Base-by-base conservation (phyloP, 2,888 invertebrate species). In the Suillia variegata region DNA sequence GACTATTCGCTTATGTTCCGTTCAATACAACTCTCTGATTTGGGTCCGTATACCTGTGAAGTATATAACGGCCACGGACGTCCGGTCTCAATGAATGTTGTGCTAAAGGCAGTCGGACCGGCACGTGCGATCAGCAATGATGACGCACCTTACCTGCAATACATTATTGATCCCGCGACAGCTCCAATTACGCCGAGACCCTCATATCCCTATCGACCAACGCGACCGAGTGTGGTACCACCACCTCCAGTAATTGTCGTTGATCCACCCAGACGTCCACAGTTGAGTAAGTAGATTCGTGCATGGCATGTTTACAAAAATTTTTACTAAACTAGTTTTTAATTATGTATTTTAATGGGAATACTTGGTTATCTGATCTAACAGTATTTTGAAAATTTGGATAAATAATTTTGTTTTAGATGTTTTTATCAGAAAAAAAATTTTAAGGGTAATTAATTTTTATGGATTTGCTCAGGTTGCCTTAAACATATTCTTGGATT, bases 11-110 rank as follows among this genome's bases (percentile, higher is more conserved):
- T 97, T 49, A 85, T 88, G 61, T 92, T 97, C 73, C 85, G 88
- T 55, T 83, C 87, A 1, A 88, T 96, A 13, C 85, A 87, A 33
- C 73, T 89, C 18, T 86, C 87, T 5, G 91, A 91, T 71, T 85
- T 94, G 55, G 96, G 96, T 3, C 86, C 89, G 53, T 97, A 97
- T 83, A 90, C 90, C 5, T 97, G 97, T 76, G 91, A 92, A 74
- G 96, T 93, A 3, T 96, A 91, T 81, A 96, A 96, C 76, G 93
- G 92, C 2, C 78, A 87, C 8, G 90, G 89, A 12, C 87, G 88
- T 67, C 88, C 95, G 4, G 90, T 90, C 1, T 89, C 91, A 50
- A 91, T 92, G 88, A 86, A 88, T 13, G 86, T 93, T 6, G 85
- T 87, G 0, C 85, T 96, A 13, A 87, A 88, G 73, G 91, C 92